A percentile compares a stretch with the other conserved stretches of the same genome.
phyloP scores from a whole-genome alignment of 2,113 vertebrate genomes.

The Lampris incognitus region DNA sequence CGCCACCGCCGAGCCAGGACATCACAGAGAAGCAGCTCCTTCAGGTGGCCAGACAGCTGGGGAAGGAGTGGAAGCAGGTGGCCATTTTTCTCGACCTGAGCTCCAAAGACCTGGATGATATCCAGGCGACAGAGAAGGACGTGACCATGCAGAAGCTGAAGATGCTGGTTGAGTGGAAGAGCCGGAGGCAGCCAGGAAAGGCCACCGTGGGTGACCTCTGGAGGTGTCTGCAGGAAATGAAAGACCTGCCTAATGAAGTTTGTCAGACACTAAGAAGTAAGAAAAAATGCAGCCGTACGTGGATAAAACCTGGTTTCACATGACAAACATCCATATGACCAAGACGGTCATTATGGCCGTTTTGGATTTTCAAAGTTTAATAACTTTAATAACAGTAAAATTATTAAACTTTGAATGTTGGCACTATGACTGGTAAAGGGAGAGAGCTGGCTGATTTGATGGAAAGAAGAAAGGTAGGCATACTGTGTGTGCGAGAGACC shows the following conservation, averaged over 20 bases:
- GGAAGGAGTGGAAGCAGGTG: conserved; percentile 83
- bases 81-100: conserved; percentile 82
- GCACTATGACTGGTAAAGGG: no score
- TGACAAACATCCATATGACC: no score
- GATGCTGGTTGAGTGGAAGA: conserved; percentile 84
- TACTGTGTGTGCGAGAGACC: no score
- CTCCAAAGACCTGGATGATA: conserved; percentile 79
- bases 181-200: conserved; percentile 59
- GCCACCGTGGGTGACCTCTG: conserved; percentile 71
- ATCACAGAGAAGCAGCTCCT: conserved; percentile 84
- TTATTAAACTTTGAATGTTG: no score
- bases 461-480: no score
- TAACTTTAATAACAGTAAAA: no score
- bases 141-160: conserved; percentile 81
- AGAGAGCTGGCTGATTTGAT: no score
- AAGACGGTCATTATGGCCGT: no score
- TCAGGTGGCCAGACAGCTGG: conserved; percentile 78
- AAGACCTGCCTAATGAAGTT: conserved; percentile 77
- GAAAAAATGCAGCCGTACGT: no score
- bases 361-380: no score
- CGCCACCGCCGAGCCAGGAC: conserved; percentile 10
- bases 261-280: conserved; percentile 79
- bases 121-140: conserved; percentile 72
- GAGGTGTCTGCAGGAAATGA: conserved; percentile 59
- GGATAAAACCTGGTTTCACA: no score